These are phyloP conservation scores for Aphyosemion australe DNA, from an alignment of 2,113 vertebrate species.

Conservation along the genomic window DNA sequence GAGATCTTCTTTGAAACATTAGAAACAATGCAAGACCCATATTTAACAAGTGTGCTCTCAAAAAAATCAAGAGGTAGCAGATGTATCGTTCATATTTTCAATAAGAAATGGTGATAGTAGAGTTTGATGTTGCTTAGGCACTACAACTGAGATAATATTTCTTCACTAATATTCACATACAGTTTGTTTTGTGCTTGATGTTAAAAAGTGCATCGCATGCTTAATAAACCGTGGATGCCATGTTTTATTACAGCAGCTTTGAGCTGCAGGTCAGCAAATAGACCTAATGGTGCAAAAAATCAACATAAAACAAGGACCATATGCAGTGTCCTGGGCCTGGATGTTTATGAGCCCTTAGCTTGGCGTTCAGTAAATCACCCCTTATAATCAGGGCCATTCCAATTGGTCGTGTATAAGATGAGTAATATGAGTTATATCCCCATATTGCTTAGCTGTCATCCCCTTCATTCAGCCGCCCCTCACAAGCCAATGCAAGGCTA, in stretches of 20 bases:
- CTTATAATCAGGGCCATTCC: conserved; percentile 76
- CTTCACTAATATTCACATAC: conserved; percentile 5
- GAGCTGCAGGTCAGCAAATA: conserved; percentile 74
- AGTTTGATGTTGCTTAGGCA: background rate
- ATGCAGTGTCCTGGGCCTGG: conserved; percentile 63
- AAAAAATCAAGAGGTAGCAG: no score
- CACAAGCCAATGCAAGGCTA: conserved; percentile 57
- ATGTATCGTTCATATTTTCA: no score
- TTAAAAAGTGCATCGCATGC: conserved; percentile 51
- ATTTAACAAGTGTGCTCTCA: no score
- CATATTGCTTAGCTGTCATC: conserved; percentile 68
- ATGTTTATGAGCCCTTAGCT: conserved; percentile 71
- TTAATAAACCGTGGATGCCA: conserved; percentile 56
- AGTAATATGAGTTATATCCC: conserved; percentile 75
- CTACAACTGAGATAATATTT: conserved; percentile 13
- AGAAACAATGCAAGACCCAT: no score
- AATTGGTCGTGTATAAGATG: conserved; percentile 66
- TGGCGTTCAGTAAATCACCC: conserved; percentile 68
- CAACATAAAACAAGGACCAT: conserved; percentile 70
- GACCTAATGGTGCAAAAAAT: conserved; percentile 76
- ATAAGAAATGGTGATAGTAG: no score
- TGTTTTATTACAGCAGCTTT: conserved; percentile 54
- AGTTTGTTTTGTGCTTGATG: conserved; percentile 51
- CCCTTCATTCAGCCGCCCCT: conserved; percentile 57
- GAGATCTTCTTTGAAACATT: no score